A percentile compares a stretch with the other conserved stretches of the same genome.
These are phyloP conservation scores for Anhinga anhinga DNA, from an alignment of 2,113 vertebrate genomes.

Conservation along the genomic window DNA sequence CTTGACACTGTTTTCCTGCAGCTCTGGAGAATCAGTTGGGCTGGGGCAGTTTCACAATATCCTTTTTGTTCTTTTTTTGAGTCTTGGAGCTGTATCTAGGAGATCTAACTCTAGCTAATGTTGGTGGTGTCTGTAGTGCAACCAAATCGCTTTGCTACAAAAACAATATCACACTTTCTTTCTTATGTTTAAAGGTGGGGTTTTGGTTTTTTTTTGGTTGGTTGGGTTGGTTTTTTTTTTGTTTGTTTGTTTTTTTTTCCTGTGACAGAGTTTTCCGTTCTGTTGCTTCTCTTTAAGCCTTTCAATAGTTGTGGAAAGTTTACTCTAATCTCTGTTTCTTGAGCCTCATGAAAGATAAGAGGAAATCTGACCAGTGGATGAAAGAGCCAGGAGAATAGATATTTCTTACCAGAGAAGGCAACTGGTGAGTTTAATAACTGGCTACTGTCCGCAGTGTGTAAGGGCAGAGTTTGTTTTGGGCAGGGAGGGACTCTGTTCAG, in stretches of 20 bases:
- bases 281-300: background rate
- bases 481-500: background rate
- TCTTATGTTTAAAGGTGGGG: background rate
- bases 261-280: constrained; percentile 1
- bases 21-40: background rate
- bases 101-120: background rate
- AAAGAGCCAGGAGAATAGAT: background rate
- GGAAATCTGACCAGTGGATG: background rate
- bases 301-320: background rate
- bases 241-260: background rate
- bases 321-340: background rate
- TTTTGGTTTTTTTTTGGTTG: background rate
- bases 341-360: background rate
- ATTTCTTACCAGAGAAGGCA: background rate
- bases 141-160: background rate
- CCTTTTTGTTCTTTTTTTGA: background rate
- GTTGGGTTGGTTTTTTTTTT: too few species aligned
- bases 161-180: background rate
- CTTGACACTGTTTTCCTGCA: background rate
- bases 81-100: background rate
- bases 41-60: background rate
- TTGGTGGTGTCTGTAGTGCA: background rate
- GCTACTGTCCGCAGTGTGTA: background rate
- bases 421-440: background rate
- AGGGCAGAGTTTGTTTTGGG: background rate